These are phyloP conservation scores for Serrognathus titanus DNA, from an alignment of 2,888 invertebrate species.

Conservation along the genomic window DNA sequence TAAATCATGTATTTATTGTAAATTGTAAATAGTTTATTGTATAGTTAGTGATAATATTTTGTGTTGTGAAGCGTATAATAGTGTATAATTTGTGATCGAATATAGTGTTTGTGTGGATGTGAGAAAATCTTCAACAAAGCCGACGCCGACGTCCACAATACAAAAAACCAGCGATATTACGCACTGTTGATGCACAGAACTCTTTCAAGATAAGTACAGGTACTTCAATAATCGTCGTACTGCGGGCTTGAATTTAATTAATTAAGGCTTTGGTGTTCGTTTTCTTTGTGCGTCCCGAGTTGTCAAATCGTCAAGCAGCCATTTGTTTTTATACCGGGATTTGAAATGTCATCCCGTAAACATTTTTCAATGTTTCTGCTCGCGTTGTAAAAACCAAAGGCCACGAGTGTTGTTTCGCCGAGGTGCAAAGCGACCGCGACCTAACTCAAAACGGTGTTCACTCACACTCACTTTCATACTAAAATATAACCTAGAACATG, in stretches of 20 bases:
- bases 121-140: conserved; percentile 55
- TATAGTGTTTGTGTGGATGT: conserved; percentile 62
- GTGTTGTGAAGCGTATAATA: conserved; percentile 46
- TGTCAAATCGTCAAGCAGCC: conserved; percentile 56
- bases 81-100: conserved; percentile 55
- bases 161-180: conserved; percentile 51
- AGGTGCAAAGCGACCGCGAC: not conserved
- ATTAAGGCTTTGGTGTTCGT: conserved; percentile 26
- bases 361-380: conserved; percentile 28
- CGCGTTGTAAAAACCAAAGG: conserved; percentile 19
- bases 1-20: conserved; percentile 63
- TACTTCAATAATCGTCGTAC: conserved; percentile 26
- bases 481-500: conserved; percentile 17
- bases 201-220: conserved; percentile 41
- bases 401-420: not conserved
- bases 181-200: conserved; percentile 43
- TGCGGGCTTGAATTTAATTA: conserved; percentile 13
- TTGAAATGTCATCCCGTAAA: conserved; percentile 48
- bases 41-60: conserved; percentile 71
- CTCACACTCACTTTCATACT: not conserved
- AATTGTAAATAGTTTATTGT: conserved; percentile 72
- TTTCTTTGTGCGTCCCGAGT: conserved; percentile 54
- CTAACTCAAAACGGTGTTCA: not conserved
- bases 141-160: conserved; percentile 59
- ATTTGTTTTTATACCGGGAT: conserved; percentile 51